Percentiles rank a stretch among this genome's conserved stretches.
Evolutionary conservation across 2,888 invertebrate genomes (phyloP).

Genomic region (Aspidiotus rigidus): DNA sequence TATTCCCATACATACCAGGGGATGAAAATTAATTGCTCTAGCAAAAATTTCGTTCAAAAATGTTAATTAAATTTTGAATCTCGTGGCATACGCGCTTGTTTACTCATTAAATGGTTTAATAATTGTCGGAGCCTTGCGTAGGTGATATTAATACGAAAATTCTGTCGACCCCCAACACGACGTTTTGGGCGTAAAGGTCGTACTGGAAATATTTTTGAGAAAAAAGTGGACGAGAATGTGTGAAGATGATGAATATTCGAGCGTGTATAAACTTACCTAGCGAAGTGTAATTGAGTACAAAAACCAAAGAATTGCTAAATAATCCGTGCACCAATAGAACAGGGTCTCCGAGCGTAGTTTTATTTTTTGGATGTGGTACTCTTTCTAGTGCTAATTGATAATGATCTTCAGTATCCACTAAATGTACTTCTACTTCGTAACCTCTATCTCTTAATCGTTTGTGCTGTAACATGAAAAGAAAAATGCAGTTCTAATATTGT

Average conservation of each 20-base stretch:
- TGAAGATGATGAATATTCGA: background rate
- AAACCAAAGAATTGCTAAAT: constrained; percentile 35
- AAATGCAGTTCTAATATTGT: constrained; percentile 10
- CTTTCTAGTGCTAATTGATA: constrained; percentile 35
- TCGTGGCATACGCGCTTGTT: too few species aligned
- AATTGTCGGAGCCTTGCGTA: too few species aligned
- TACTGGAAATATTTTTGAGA: background rate
- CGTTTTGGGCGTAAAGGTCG: constrained; percentile 31
- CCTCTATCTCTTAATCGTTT: constrained; percentile 34
- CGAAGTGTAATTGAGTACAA: constrained; percentile 34
- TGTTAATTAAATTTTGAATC: too few species aligned
- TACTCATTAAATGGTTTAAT: too few species aligned
- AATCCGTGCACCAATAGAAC: constrained; percentile 36
- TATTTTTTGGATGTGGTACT: constrained; percentile 34
- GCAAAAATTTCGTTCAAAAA: too few species aligned
- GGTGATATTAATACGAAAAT: too few species aligned
- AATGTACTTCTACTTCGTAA: constrained; percentile 35
- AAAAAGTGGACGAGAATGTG: background rate
- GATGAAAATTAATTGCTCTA: too few species aligned
- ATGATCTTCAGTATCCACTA: constrained; percentile 34
- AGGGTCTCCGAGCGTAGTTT: constrained; percentile 21
- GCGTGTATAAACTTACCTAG: constrained; percentile 30
- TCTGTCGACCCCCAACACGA: too few species aligned
- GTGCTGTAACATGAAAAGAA: constrained; percentile 29
- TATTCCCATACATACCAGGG: too few species aligned